phyloP scores from a whole-genome alignment of 2,888 invertebrate species.

The Adelognathus sp. region DNA sequence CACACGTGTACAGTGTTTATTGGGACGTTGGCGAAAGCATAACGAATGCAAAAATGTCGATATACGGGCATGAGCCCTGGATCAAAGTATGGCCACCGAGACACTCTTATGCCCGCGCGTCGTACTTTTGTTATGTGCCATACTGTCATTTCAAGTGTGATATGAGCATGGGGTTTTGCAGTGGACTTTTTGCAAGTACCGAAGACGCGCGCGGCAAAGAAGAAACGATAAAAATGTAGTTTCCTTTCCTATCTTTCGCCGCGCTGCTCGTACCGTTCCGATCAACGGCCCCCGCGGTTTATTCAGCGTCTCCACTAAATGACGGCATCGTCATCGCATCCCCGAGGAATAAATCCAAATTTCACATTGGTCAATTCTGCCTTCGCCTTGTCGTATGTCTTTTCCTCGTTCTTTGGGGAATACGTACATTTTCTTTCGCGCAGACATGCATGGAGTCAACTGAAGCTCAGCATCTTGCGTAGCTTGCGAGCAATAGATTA shows the following conservation, averaged over 20 bases:
- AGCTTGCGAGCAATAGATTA: slow-evolving; percentile 23
- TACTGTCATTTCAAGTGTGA: background rate
- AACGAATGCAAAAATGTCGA: slow-evolving; percentile 4
- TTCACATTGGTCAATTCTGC: slow-evolving; percentile 56
- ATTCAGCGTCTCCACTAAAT: slow-evolving; percentile 62
- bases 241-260: slow-evolving; percentile 35
- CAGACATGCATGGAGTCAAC: slow-evolving; percentile 14
- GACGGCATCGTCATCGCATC: slow-evolving; percentile 66
- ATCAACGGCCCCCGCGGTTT: slow-evolving; percentile 70
- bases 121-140: background rate
- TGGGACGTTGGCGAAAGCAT: slow-evolving; percentile 12
- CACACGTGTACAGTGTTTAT: slow-evolving; percentile 1
- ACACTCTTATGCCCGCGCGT: background rate
- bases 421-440: slow-evolving; percentile 14
- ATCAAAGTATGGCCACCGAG: background rate
- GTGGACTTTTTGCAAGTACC: background rate
- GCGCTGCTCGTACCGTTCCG: slow-evolving; percentile 69
- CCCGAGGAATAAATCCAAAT: slow-evolving; percentile 68
- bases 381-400: slow-evolving; percentile 35
- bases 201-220: background rate
- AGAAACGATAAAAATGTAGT: slow-evolving; percentile 4
- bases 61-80: background rate
- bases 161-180: background rate
- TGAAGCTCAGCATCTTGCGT: slow-evolving; percentile 22
- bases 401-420: slow-evolving; percentile 28